Percentiles rank a stretch among this genome's conserved stretches.
phyloP scores from a whole-genome alignment of 2,888 invertebrate genomes.

The Coenonympha glycerion region DNA sequence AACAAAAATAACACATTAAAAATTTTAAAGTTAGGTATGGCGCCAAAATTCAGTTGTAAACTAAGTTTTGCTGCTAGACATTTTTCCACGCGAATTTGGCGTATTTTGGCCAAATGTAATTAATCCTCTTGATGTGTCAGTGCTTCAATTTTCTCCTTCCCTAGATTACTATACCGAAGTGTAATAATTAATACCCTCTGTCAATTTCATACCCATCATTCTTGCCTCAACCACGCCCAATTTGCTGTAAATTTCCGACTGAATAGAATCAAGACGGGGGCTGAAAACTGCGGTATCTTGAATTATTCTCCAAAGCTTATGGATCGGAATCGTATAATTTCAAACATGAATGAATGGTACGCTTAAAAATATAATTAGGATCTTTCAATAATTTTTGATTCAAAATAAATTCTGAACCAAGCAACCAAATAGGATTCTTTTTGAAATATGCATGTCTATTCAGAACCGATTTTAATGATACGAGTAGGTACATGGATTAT shows the following conservation, averaged over 20 bases:
- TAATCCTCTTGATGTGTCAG: neutral
- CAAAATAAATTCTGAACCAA: too few species aligned
- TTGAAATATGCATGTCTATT: too few species aligned
- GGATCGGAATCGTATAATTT: constrained; percentile 17
- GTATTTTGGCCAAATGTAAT: neutral
- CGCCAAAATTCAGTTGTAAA: too few species aligned
- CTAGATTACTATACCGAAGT: constrained; percentile 37
- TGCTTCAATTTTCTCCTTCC: neutral
- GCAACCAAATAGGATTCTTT: too few species aligned
- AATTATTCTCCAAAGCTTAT: constrained; percentile 14
- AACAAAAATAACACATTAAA: too few species aligned
- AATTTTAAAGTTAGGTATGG: too few species aligned
- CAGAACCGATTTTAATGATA: too few species aligned
- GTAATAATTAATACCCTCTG: constrained; percentile 66
- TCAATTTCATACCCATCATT: constrained; percentile 62
- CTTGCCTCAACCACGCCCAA: constrained; percentile 32
- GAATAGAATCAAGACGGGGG: constrained; percentile 20
- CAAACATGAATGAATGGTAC: constrained; percentile 11
- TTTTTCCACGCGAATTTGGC: too few species aligned
- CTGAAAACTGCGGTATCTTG: constrained; percentile 22
- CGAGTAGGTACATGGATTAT: too few species aligned
- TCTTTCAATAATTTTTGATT: neutral
- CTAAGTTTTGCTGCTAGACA: too few species aligned
- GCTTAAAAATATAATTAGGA: neutral
- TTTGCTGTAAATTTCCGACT: constrained; percentile 43